These are phyloP conservation scores for Montipora cactus DNA, from an alignment of 64 coral and sea anemone species.

Conservation along the genomic window DNA sequence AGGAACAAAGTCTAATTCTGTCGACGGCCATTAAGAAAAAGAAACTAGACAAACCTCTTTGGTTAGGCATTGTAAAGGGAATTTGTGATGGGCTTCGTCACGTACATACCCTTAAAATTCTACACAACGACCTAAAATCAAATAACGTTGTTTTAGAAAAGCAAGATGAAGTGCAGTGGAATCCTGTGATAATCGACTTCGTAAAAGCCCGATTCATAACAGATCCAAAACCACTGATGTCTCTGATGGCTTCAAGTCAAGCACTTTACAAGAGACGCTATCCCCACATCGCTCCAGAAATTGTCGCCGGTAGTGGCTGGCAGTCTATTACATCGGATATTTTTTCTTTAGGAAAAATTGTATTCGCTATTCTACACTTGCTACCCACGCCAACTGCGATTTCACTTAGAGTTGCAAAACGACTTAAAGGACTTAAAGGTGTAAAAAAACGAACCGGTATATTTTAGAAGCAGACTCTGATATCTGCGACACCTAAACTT, in stretches of 20 bases:
- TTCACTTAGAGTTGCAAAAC: not conserved
- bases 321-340: not conserved
- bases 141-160: slow-evolving; percentile 43
- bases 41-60: not conserved
- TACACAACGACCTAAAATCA: slow-evolving; percentile 5
- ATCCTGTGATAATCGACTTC: slow-evolving; percentile 51
- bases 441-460: not conserved
- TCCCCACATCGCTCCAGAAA: slow-evolving; percentile 44
- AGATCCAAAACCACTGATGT: not conserved
- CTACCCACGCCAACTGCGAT: not conserved
- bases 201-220: slow-evolving; percentile 18
- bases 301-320: not conserved
- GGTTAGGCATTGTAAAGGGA: not conserved
- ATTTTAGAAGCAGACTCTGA: not conserved
- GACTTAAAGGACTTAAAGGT: no score
- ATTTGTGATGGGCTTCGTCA: not conserved
- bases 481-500: no score
- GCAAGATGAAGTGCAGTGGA: not conserved
- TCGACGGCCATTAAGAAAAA: not conserved
- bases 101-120: not conserved
- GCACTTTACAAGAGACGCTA: not conserved
- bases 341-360: slow-evolving; percentile 3
- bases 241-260: not conserved
- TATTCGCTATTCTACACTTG: not conserved
- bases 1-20: not conserved